These are phyloP conservation scores for Pherbina coryleti DNA, from an alignment of 2,888 invertebrate species.

Conservation along the genomic window DNA sequence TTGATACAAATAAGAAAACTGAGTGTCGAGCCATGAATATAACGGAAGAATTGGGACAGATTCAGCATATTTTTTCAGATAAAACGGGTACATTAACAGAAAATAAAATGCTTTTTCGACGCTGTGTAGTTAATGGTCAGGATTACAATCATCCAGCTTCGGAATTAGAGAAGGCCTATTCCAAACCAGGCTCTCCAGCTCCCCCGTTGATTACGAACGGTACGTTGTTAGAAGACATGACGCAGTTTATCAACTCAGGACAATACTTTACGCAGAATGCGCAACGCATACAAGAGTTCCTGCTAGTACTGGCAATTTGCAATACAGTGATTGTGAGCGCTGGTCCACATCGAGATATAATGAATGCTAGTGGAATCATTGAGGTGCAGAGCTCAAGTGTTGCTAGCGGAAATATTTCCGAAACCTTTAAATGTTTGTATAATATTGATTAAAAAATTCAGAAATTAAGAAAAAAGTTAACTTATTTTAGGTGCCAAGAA, in stretches of 20 bases:
- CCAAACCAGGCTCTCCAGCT: conserved; percentile 71
- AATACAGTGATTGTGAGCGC: conserved; percentile 96
- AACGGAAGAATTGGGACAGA: conserved; percentile 96
- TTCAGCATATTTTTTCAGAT: conserved; percentile 95
- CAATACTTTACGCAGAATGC: conserved; percentile 73
- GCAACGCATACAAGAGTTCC: conserved; percentile 87
- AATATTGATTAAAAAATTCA: not conserved
- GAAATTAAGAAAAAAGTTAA: not conserved
- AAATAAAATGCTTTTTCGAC: conserved; percentile 96
- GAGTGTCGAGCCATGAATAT: conserved; percentile 96
- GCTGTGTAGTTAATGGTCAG: conserved; percentile 88
- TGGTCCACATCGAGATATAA: conserved; percentile 79
- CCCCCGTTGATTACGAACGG: conserved; percentile 71
- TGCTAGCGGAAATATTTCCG: conserved; percentile 49
- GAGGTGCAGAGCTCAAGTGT: conserved; percentile 68
- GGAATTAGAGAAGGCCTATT: conserved; percentile 74
- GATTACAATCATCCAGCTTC: conserved; percentile 89
- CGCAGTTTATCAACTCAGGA: conserved; percentile 57
- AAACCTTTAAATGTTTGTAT: conserved; percentile 58
- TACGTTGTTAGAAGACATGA: conserved; percentile 72
- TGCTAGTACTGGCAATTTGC: conserved; percentile 91
- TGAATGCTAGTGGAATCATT: conserved; percentile 79
- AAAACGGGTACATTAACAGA: conserved; percentile 98
- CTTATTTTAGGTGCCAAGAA: conserved; percentile 8
- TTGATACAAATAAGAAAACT: conserved; percentile 82